Conservation (phyloP, 1,140 invertebrate genomes). For the Alviniconcha marisindica region DNA sequence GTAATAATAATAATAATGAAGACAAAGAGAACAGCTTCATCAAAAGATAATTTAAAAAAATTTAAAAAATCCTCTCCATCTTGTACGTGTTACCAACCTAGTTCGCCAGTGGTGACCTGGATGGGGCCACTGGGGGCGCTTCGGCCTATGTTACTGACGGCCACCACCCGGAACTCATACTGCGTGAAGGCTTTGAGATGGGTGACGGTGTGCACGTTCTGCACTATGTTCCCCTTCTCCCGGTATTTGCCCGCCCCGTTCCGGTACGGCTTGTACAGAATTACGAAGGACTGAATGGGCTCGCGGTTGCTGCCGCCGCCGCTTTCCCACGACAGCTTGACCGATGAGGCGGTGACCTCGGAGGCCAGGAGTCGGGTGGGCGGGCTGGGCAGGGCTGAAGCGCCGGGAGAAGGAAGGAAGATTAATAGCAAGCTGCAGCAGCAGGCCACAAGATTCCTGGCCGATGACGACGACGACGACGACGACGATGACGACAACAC, state of each 20-base stretch:
- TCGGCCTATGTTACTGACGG: constrained; percentile 94
- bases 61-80: too few species aligned
- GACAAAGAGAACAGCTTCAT: too few species aligned
- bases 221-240: constrained; percentile 94
- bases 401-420: constrained; percentile 34
- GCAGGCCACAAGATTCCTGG: constrained; percentile 7
- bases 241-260: constrained; percentile 77
- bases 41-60: too few species aligned
- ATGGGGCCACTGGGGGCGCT: constrained; percentile 90
- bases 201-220: constrained; percentile 93
- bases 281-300: constrained; percentile 94
- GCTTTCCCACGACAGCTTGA: constrained; percentile 93
- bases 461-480: not conserved
- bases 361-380: constrained; percentile 92
- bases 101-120: constrained; percentile 95
- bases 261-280: constrained; percentile 96
- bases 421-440: constrained; percentile 30
- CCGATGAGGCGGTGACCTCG: constrained; percentile 94
- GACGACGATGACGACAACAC: too few species aligned
- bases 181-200: constrained; percentile 93
- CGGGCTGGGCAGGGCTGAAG: constrained; percentile 89
- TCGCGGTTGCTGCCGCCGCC: constrained; percentile 83
- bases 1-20: too few species aligned
- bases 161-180: constrained; percentile 97
- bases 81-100: constrained; percentile 91